These are phyloP conservation scores for Apodemia zela DNA, from an alignment of 2,888 invertebrate genomes.

Conservation along the genomic window DNA sequence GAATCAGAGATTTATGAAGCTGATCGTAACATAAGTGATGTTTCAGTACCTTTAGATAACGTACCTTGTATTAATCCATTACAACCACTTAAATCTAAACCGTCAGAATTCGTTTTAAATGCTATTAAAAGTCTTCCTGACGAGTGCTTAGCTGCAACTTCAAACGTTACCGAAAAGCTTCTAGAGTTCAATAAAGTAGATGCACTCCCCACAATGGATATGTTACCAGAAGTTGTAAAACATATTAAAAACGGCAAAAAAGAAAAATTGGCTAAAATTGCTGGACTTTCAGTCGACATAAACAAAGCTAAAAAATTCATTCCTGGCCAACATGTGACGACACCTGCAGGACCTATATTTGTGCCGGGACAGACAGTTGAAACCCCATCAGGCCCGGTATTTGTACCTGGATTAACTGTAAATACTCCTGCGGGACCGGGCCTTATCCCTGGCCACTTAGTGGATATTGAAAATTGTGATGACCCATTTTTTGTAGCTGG, in stretches of 20 bases:
- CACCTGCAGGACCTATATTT: constrained; percentile 85
- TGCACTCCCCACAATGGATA: constrained; percentile 82
- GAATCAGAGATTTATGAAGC: constrained; percentile 75
- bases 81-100: constrained; percentile 75
- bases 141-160: constrained; percentile 80
- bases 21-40: constrained; percentile 72
- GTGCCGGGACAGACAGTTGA: constrained; percentile 88
- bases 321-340: constrained; percentile 86
- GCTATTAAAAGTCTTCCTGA: constrained; percentile 77
- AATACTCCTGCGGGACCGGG: constrained; percentile 84
- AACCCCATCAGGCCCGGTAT: constrained; percentile 83
- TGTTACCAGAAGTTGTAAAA: constrained; percentile 82
- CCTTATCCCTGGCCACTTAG: constrained; percentile 86
- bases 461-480: constrained; percentile 78
- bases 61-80: constrained; percentile 83
- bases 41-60: constrained; percentile 78
- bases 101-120: constrained; percentile 62
- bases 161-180: constrained; percentile 81
- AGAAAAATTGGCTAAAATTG: constrained; percentile 81
- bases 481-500: constrained; percentile 85
- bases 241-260: constrained; percentile 81
- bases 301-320: constrained; percentile 85
- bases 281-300: constrained; percentile 83
- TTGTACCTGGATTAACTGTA: constrained; percentile 87
- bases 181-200: constrained; percentile 74